Evolutionary conservation across 1,140 invertebrate genomes (phyloP).

Genomic region (Nephotettix cincticeps): DNA sequence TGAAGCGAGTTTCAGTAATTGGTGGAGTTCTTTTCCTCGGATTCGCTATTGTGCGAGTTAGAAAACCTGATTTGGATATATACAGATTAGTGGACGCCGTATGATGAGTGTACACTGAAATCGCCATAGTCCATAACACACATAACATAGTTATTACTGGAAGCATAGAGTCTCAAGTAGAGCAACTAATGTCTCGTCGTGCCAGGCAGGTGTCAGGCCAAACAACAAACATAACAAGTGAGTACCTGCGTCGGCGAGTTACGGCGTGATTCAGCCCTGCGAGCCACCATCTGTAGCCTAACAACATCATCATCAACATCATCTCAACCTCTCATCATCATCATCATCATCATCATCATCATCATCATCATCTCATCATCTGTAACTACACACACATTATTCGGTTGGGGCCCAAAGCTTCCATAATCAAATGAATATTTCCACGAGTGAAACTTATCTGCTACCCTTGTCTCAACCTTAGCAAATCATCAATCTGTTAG

Average conservation of each 20-base stretch:
- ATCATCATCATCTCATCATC: too few relatives aligned
- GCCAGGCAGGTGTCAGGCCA: constrained; percentile 13
- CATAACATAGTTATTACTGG: constrained; percentile 12
- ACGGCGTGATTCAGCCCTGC: constrained; percentile 1
- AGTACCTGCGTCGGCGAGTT: constrained; percentile 18
- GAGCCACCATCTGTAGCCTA: constrained; percentile 23
- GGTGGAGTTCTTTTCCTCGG: not conserved
- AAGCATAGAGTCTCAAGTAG: not conserved
- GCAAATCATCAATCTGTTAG: too few relatives aligned
- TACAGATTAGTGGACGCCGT: not conserved
- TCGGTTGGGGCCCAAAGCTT: too few relatives aligned
- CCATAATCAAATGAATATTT: too few relatives aligned
- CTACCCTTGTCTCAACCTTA: too few relatives aligned
- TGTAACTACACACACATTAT: too few relatives aligned
- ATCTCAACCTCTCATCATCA: too few relatives aligned
- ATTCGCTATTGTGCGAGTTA: not conserved
- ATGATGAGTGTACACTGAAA: constrained; percentile 10
- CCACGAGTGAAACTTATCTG: too few relatives aligned
- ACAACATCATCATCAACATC: not conserved
- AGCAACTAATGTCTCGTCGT: not conserved
- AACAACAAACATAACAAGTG: constrained; percentile 17
- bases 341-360: too few relatives aligned
- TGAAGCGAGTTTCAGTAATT: not conserved
- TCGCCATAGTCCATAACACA: constrained; percentile 9
- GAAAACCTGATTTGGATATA: not conserved